A percentile compares a stretch with the other conserved stretches of the same genome.
Evolutionary conservation across 1,140 invertebrate genomes (phyloP).

Genomic region (Trichonephila inaurata): DNA sequence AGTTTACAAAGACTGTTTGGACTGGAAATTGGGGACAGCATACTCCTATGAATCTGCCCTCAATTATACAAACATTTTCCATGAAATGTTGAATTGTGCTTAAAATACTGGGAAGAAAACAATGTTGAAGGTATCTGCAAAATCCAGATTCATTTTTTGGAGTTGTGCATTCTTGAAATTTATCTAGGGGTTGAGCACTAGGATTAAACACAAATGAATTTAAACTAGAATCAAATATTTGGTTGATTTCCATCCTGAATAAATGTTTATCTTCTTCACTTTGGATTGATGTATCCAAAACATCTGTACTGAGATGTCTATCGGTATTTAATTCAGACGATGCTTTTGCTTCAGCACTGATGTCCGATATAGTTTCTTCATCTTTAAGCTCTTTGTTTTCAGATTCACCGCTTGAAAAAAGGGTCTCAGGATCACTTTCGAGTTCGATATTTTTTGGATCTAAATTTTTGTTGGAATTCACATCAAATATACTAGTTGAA

Average conservation of each 20-base stretch:
- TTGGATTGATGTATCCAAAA: neutral
- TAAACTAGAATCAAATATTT: conserved; percentile 7
- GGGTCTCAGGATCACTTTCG: neutral
- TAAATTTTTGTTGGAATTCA: neutral
- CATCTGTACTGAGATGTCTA: neutral
- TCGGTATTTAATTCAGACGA: no score
- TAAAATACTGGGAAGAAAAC: conserved; percentile 84
- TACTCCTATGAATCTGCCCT: conserved; percentile 83
- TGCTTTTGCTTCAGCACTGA: no score
- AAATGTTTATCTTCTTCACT: conserved; percentile 19
- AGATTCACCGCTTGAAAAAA: neutral
- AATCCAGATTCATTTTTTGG: conserved; percentile 84
- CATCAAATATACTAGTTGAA: neutral
- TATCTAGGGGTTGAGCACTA: conserved; percentile 76
- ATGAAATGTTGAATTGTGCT: conserved; percentile 83
- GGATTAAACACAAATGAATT: conserved; percentile 62
- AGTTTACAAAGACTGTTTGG: neutral
- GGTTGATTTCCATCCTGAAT: neutral
- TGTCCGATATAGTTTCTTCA: neutral
- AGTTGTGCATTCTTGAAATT: conserved; percentile 82
- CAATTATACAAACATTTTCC: conserved; percentile 86
- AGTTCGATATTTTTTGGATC: neutral
- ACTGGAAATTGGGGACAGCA: conserved; percentile 84
- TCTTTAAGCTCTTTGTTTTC: neutral
- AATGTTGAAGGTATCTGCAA: conserved; percentile 85